phyloP scores from a whole-genome alignment of 2,888 invertebrate genomes.

The Phengaris alcon region DNA sequence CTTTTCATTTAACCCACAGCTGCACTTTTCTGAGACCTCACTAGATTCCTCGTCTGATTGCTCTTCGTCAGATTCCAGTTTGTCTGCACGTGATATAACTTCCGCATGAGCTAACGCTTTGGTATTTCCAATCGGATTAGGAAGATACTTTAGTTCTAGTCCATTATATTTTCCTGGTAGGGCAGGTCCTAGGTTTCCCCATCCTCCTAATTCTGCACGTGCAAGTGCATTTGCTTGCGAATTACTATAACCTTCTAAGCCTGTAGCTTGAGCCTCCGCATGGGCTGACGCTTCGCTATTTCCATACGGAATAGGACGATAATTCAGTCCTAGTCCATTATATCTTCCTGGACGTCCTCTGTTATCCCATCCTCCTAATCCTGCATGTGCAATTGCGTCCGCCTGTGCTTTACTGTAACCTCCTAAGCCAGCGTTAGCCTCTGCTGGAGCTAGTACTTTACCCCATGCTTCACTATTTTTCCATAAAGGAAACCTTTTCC shows the following conservation, averaged over 20 bases:
- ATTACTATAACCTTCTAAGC: slow-evolving; percentile 34
- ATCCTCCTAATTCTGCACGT: slow-evolving; percentile 35
- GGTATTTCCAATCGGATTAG: neutral
- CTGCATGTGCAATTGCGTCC: slow-evolving; percentile 31
- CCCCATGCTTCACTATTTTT: slow-evolving; percentile 29
- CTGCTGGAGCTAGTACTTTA: slow-evolving; percentile 34
- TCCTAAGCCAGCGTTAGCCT: slow-evolving; percentile 32
- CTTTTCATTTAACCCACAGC: neutral
- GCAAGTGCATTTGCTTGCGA: slow-evolving; percentile 36
- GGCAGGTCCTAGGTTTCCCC: neutral
- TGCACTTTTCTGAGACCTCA: too few species aligned
- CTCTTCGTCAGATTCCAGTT: neutral
- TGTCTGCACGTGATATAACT: slow-evolving; percentile 6
- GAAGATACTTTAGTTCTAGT: neutral
- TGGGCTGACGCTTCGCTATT: slow-evolving; percentile 25
- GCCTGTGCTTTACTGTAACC: slow-evolving; percentile 30
- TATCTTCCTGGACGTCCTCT: neutral
- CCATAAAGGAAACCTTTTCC: neutral
- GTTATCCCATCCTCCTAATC: slow-evolving; percentile 30
- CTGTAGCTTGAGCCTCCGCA: slow-evolving; percentile 29
- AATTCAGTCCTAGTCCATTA: neutral
- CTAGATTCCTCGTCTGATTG: neutral
- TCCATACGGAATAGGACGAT: neutral
- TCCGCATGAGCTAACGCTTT: slow-evolving; percentile 29
- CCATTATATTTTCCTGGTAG: neutral